Evolutionary conservation across 2,113 vertebrate species (phyloP), one percentile per base, ranked within the genome.

Genomic region (Cathartes aura): DNA sequence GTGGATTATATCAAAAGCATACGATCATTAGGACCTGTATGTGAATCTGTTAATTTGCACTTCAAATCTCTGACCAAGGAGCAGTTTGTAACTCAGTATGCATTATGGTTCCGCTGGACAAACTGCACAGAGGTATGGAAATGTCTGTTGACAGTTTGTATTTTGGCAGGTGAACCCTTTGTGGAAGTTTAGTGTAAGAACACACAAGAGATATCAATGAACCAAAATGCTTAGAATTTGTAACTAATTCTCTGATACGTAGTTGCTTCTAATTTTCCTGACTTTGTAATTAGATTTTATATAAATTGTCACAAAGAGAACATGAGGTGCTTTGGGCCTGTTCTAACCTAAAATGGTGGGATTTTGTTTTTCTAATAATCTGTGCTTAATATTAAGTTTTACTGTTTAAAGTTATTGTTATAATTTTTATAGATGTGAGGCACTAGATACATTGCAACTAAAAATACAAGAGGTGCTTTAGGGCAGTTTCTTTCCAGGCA

Each of bases 1-100:
- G 63, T 98, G 92, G 98, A 98, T 88, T 98, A 98, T 96, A 23
- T 60, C 73, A 78, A 81, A 89, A 98, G 98, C 23, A 96, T 99
- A 83, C 88, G 36, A 82, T 97, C 55, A 0, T 93, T 99, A 86
- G 98, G 98, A 91, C 98, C 98, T 5, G 79, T 99, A 26, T 98
- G 98, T 97, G 98, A 98, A 83, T 96, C 98, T 24, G 85, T 98
- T 90, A 91, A 98, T 79, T 62, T 53, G 8, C 87, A 98, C 60
- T 71, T 98, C 71, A 94, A 82, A 43, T 98, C 98, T 58, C 87
- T 98, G 86, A 75, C 82, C 34, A 71, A 81, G 70, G 90, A 71
- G 11, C 97, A 98, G 40, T 98, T 98, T 90, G 63, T 96, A 58
- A 52, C 38, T 42, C 96, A 48, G 24, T 98, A 98, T 58, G n/a